A percentile compares a stretch with the other conserved stretches of the same genome.
These are phyloP conservation scores for Yponomeuta plumbellus DNA, from an alignment of 2,888 invertebrate genomes.

Conservation along the genomic window DNA sequence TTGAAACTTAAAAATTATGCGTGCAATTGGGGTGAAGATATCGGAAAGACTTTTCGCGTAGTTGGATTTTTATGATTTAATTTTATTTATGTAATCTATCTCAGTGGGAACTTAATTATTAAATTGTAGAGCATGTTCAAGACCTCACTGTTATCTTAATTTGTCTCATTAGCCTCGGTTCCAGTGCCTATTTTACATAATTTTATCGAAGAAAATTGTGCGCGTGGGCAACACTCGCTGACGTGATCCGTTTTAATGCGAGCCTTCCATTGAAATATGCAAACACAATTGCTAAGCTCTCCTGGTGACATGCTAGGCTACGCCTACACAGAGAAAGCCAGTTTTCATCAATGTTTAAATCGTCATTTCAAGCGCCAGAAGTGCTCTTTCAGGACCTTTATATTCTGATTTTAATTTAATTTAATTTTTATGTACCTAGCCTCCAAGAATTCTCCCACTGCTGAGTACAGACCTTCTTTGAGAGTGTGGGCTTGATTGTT, in stretches of 20 bases:
- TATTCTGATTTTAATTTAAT: no score
- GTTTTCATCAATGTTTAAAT: conserved; percentile 14
- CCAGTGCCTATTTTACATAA: conserved; percentile 67
- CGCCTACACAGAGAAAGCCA: conserved; percentile 12
- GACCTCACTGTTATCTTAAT: conserved; percentile 59
- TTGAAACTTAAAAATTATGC: not conserved
- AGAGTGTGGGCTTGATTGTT: no score
- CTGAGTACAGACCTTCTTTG: no score
- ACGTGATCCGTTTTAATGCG: conserved; percentile 57
- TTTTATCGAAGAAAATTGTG: conserved; percentile 68
- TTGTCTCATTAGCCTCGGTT: conserved; percentile 59
- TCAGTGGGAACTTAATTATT: conserved; percentile 44
- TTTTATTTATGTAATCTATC: not conserved
- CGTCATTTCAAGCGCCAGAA: not conserved
- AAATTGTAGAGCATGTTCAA: conserved; percentile 53
- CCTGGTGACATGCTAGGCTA: conserved; percentile 22
- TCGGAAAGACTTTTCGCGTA: not conserved
- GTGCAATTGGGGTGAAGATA: not conserved
- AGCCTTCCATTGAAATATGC: conserved; percentile 58
- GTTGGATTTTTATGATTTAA: not conserved
- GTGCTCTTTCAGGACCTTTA: not conserved
- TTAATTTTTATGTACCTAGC: no score
- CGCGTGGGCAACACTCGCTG: conserved; percentile 50
- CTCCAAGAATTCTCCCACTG: no score
- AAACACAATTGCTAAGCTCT: conserved; percentile 30